Conservation (phyloP, 1,140 invertebrate species). For the Piezodorus guildinii region DNA sequence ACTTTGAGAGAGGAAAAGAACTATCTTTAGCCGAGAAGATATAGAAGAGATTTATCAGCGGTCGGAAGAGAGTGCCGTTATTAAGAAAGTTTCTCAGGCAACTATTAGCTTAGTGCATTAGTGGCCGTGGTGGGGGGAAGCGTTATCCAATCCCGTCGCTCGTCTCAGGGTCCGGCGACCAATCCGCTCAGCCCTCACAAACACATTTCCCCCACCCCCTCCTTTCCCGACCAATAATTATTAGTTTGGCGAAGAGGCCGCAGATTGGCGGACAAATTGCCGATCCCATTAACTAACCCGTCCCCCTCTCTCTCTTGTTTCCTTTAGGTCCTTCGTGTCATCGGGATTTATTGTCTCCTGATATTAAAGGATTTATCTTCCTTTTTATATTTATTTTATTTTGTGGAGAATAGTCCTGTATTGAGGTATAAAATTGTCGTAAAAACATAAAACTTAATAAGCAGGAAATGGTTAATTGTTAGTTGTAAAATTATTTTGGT, state of each 20-base stretch:
- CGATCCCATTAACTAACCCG: slow-evolving; percentile 5
- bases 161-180: background rate
- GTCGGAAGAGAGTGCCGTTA: slow-evolving; percentile 1
- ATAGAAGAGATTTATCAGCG: background rate
- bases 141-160: background rate
- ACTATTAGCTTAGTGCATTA: slow-evolving; percentile 7
- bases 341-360: no score
- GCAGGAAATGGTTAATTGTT: no score
- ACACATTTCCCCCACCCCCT: background rate
- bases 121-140: background rate
- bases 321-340: background rate
- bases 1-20: no score
- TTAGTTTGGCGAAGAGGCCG: slow-evolving; percentile 6
- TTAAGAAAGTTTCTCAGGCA: slow-evolving; percentile 1
- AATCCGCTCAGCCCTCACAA: background rate
- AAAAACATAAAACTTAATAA: no score
- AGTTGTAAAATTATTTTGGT: no score
- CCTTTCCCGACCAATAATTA: background rate
- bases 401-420: no score
- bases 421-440: no score
- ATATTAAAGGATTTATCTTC: no score
- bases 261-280: slow-evolving; percentile 2
- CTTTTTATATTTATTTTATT: no score
- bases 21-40: no score
- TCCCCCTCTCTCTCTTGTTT: background rate